These are phyloP conservation scores for Ovis aries DNA, from an alignment of 2,113 vertebrate genomes.

Conservation along the genomic window ARS-UI_Ramb_v3.0 NC_056068.1:80053501-80054000, in stretches of 20 bases:
- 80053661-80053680: not conserved
- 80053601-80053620: not conserved
- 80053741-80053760: accelerated
- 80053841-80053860: not conserved
- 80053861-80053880: not conserved
- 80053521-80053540: not conserved
- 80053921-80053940: not conserved
- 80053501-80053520: not conserved
- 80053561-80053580: not conserved
- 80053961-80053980: not conserved
- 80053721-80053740: not conserved
- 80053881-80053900: not conserved
- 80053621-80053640: not conserved
- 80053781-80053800: not conserved
- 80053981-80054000: not conserved
- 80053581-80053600: not conserved
- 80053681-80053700: accelerated
- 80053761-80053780: not conserved
- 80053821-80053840: not conserved
- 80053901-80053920: not conserved
- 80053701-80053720: not conserved
- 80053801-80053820: not conserved
- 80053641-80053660: not conserved
- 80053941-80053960: not conserved
- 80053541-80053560: accelerated